Conservation (phyloP, 2,797 vertebrate species). For the Syndactyla subalaris region DNA sequence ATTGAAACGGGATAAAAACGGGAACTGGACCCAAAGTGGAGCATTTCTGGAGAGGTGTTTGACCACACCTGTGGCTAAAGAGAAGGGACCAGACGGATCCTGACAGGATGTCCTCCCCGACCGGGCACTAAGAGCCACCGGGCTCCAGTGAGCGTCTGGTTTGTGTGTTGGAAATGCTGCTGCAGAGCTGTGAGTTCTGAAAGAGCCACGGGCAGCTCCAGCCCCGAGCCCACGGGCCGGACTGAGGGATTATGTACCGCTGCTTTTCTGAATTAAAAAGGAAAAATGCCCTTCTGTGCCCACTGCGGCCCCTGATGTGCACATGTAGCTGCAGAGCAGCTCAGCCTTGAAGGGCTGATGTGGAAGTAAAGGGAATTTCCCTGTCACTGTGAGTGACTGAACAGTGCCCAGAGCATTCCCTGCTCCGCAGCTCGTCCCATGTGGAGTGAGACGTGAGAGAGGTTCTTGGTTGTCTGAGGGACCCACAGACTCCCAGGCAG, state of each 20-base stretch:
- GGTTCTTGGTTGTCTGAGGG: conserved; percentile 42
- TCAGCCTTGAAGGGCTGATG: background rate
- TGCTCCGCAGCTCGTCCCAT: conserved; percentile 5
- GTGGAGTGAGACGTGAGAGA: conserved; percentile 40
- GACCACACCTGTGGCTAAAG: background rate
- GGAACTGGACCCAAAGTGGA: background rate
- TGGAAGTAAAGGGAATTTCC: background rate
- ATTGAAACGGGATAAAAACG: background rate
- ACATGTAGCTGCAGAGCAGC: background rate
- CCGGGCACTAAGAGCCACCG: background rate
- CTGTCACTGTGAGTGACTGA: background rate
- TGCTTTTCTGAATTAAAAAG: background rate
- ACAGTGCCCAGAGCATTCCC: conserved; percentile 30
- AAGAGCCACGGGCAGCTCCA: background rate
- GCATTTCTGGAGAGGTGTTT: background rate
- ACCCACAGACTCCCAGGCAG: conserved; percentile 66
- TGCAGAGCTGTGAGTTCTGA: background rate
- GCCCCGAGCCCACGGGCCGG: background rate
- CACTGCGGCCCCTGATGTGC: background rate
- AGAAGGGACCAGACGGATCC: background rate
- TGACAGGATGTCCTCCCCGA: background rate
- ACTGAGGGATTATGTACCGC: background rate
- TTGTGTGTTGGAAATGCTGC: background rate
- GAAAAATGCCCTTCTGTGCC: background rate
- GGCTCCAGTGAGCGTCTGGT: background rate